Base-by-base conservation (phyloP, 2,797 vertebrate genomes). In the Myotis myotis region DNA sequence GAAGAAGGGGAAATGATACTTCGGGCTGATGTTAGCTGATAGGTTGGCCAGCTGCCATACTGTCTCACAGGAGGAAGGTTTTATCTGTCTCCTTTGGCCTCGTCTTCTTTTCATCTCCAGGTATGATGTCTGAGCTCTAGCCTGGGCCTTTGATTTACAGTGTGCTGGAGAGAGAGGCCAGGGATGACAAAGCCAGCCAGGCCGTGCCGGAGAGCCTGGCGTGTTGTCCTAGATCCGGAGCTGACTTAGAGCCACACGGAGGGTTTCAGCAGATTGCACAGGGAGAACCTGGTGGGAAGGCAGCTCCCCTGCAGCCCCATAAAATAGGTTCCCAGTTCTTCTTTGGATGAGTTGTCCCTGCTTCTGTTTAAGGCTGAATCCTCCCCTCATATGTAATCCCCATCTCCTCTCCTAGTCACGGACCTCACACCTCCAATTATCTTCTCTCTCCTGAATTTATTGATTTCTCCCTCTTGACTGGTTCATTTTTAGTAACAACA, bases 131-230 rank as follows among this genome's bases (percentile, higher is more conserved):
- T n/a, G 41, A 60, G 57, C 91, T 36, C 90, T 89, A 71, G 47
- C 82, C 6, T 13, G 33, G 25, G 44, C 57, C 64, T 94, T 95
- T 94, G 91, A 94, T 95, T 94, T 95, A 76, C 38, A 64, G 47
- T 89, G 74, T 83, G 86, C 47, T 80, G 41, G 64, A 92, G 64
- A 92, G 88, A 91, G 88, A 95, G 64, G 57, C 23, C 11, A 22
- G 44, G 44, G 44, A 47, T 38, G 71, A 72, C 57, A 91, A 88
- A 95, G 53, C 83, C 71, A 81, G 68, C 47, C 85, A 87, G 92
- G 72, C 33, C 11, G 10, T 38, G 44, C 36, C 74, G 49, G 57
- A 71, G 15, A 64, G n/a, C 86, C 62, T n/a, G 33, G 8, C 22
- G 7, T 36, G 16, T 47, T 79, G 74, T 74, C 78, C 86, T 79